These are phyloP conservation scores for Eutrigla gurnardus DNA, from an alignment of 2,797 vertebrate species.

Conservation along the genomic window DNA sequence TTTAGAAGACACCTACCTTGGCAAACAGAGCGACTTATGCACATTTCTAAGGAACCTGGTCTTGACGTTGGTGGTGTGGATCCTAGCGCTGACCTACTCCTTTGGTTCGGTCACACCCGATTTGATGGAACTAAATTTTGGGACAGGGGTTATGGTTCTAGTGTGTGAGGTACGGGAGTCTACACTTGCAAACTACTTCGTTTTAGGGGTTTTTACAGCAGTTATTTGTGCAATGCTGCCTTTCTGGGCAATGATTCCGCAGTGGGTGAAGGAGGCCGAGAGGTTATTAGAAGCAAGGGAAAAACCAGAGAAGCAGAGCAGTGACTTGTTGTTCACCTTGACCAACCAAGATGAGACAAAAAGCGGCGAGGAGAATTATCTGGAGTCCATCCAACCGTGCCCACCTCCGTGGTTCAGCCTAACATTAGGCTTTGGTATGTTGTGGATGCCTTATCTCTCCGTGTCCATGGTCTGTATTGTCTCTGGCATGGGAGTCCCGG, in stretches of 20 bases:
- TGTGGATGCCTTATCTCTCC: slow-evolving; percentile 78
- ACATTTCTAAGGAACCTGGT: slow-evolving; percentile 50
- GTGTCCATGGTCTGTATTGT: slow-evolving; percentile 47
- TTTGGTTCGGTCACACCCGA: slow-evolving; percentile 8
- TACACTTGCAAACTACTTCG: slow-evolving; percentile 32
- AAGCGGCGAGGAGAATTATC: not conserved
- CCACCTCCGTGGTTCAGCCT: slow-evolving; percentile 73
- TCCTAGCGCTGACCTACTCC: slow-evolving; percentile 46
- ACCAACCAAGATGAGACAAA: not conserved
- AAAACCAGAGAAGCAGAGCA: slow-evolving; percentile 23
- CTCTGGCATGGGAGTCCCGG: slow-evolving; percentile 63
- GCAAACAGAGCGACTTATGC: not conserved
- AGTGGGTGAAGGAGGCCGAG: slow-evolving; percentile 62
- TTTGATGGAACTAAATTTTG: slow-evolving; percentile 18
- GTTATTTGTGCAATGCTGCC: slow-evolving; percentile 52
- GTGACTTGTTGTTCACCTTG: slow-evolving; percentile 37
- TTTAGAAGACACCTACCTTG: slow-evolving; percentile 1
- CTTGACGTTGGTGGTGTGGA: slow-evolving; percentile 70
- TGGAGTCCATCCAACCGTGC: not conserved
- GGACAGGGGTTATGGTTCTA: not conserved
- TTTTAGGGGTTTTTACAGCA: slow-evolving; percentile 21
- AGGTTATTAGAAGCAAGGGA: slow-evolving; percentile 38
- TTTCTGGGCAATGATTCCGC: slow-evolving; percentile 53
- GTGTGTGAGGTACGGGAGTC: slow-evolving; percentile 73
- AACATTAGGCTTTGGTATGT: slow-evolving; percentile 64